A percentile compares a stretch with the other conserved stretches of the same genome.
Conservation (phyloP, 2,113 vertebrate species). For the Ellobius talpinus region DNA sequence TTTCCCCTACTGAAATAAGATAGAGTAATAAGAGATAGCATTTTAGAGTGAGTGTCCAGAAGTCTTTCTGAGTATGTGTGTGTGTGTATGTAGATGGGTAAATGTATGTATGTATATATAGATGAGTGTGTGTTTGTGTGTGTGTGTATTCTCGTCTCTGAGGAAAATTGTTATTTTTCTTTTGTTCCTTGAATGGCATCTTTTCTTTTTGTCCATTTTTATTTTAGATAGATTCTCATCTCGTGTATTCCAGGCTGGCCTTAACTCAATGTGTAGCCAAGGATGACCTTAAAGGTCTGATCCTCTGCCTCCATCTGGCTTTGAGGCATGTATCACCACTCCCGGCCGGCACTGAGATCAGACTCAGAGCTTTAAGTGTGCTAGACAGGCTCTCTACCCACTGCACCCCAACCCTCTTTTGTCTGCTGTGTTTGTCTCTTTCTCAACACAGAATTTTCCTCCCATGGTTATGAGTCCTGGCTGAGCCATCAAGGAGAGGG, state of each 20-base stretch:
- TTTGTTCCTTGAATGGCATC: neutral
- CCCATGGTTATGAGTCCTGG: neutral
- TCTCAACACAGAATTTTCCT: neutral
- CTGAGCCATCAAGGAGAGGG: neutral
- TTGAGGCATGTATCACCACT: too few relatives aligned
- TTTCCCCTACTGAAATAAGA: slow-evolving; percentile 39
- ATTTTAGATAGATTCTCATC: neutral
- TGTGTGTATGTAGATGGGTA: too few relatives aligned
- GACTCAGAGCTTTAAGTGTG: neutral
- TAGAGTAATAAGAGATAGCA: neutral
- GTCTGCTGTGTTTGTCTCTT: neutral
- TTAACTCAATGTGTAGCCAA: neutral
- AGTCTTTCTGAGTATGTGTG: neutral
- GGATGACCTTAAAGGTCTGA: neutral
- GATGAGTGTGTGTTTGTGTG: too few relatives aligned
- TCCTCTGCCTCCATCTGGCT: neutral
- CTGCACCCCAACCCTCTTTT: neutral
- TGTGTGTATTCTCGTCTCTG: neutral
- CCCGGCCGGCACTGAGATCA: too few relatives aligned
- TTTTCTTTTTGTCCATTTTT: neutral
- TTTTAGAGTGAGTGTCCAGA: neutral
- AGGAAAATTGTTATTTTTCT: neutral
- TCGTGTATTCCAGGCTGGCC: neutral
- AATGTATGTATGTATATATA: too few relatives aligned
- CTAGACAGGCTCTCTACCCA: too few relatives aligned